Evolutionary conservation across 2,888 invertebrate genomes (phyloP), one percentile per base, ranked within the genome.

Genomic region (Xylophagus ater): DNA sequence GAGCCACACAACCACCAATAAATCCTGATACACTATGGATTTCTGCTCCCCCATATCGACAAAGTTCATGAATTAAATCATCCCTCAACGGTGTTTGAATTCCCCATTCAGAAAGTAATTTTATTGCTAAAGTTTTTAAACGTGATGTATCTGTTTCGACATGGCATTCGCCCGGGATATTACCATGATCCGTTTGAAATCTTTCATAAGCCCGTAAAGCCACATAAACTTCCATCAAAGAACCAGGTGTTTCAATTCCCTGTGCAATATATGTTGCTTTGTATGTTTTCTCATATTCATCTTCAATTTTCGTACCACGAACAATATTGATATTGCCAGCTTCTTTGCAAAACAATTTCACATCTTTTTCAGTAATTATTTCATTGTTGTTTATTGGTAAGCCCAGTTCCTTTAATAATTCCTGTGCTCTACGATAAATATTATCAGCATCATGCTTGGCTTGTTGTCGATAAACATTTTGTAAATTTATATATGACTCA

Each of bases 31-130:
- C 78, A 20, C 90, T 85, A 63, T 97, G 97, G 43, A 97, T 69
- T 65, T 98, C 96, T 8, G 87, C 78, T 8, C 90, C 94, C 9
- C 96, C 97, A 65, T 89, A 96, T 21, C 94, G 76, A 57, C 89
- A 90, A 68, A 94, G 81, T 68, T 94, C 96, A 64, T 94, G 93
- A 20, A 94, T 78, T 54, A 84, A 83, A 61, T 96, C 94, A 65
- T 96, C 96, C 58, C 88, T 86, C 26, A 84, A 72, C 24, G 81
- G 76, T 13, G 79, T 77, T 37, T 73, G 66, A 55, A 86, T 78
- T 4, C 87, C 85, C 78, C 90, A 84, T 63, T 96, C 93, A 44
- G 74, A 74, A 1, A 93, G 65, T 40, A 94, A 65, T 66, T 87
- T 89, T 32, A 69, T 67, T 14, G 73, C 71, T 51, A 72, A 73